Percentiles rank a stretch among this genome's conserved stretches.
phyloP scores from a whole-genome alignment of 2,113 vertebrate genomes.

The Menidia beryllina region DNA sequence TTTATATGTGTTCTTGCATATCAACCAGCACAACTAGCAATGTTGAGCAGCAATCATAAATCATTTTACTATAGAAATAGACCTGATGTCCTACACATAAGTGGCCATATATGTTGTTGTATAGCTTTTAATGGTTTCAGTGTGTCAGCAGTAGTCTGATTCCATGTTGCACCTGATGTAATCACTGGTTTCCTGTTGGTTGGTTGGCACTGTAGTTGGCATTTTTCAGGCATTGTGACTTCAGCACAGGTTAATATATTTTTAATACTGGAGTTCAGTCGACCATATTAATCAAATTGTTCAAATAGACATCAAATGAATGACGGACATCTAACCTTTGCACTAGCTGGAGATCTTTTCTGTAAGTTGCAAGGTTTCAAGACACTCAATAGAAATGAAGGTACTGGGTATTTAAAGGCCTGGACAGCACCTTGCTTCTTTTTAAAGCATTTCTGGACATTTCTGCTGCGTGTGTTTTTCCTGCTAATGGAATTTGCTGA shows the following conservation, averaged over 20 bases:
- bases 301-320: neutral
- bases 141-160: too few relatives aligned
- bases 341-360: neutral
- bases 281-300: neutral
- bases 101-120: neutral
- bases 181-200: too few relatives aligned
- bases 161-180: too few relatives aligned
- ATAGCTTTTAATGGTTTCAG: neutral
- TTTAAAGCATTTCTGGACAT: too few relatives aligned
- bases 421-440: too few relatives aligned
- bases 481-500: too few relatives aligned
- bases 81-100: slow-evolving; percentile 5
- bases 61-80: neutral
- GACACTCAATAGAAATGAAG: neutral
- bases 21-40: neutral
- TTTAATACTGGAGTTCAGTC: neutral
- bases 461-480: too few relatives aligned
- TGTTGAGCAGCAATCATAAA: neutral
- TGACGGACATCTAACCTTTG: too few relatives aligned
- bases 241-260: neutral
- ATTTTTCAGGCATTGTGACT: neutral
- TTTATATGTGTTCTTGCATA: neutral
- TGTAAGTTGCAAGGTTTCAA: neutral
- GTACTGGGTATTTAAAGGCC: too few relatives aligned
- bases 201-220: too few relatives aligned